Conservation (phyloP, 2,888 invertebrate genomes). For the Noctua janthe region DNA sequence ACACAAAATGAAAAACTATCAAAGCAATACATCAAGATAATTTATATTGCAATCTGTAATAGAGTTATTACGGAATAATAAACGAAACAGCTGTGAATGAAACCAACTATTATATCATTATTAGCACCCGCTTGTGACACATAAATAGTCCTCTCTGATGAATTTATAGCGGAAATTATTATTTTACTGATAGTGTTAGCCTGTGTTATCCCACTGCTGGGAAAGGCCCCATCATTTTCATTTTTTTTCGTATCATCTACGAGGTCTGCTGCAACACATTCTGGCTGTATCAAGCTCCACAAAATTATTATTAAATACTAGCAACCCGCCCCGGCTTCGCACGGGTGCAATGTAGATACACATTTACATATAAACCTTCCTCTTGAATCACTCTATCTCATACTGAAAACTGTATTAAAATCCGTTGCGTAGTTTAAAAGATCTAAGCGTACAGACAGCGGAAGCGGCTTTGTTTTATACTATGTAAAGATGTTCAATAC, state of each 20-base stretch:
- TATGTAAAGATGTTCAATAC: not conserved
- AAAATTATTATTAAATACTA: not conserved
- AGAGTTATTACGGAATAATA: constrained; percentile 35
- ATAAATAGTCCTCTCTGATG: constrained; percentile 19
- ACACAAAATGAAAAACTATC: constrained; percentile 42
- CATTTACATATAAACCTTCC: no score
- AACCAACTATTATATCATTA: constrained; percentile 31
- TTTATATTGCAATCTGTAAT: constrained; percentile 51
- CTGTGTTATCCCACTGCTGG: not conserved
- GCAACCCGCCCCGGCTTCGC: no score
- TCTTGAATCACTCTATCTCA: no score
- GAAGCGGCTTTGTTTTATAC: no score
- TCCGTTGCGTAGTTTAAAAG: no score
- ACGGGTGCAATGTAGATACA: no score
- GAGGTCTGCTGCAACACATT: not conserved
- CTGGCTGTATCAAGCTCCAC: not conserved
- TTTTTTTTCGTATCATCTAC: not conserved
- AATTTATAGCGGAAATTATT: constrained; percentile 29
- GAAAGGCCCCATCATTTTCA: not conserved
- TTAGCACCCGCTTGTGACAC: constrained; percentile 33
- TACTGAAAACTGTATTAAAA: no score
- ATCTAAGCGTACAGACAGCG: no score
- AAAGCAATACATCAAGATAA: constrained; percentile 50
- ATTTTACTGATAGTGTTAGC: not conserved
- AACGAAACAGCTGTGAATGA: constrained; percentile 34